Conservation (phyloP, 1,140 invertebrate genomes). For the Atta cephalotes region DNA sequence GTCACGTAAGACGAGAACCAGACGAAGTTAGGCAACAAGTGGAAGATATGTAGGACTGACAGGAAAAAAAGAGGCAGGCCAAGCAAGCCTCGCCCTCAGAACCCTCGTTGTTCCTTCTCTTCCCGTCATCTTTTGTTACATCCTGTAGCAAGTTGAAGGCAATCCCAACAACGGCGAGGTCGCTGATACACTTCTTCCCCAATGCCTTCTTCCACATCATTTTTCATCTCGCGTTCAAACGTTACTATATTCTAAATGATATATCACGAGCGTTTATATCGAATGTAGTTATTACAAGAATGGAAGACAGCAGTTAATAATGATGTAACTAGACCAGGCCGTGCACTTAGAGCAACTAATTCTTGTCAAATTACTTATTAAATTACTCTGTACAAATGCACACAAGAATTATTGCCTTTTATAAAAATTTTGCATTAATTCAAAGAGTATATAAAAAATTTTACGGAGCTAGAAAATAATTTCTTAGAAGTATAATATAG, state of each 20-base stretch:
- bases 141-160: not conserved
- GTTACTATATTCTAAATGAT: conserved; percentile 3
- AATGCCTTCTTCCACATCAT: not conserved
- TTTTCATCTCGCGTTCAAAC: conserved; percentile 11
- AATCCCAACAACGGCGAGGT: not conserved
- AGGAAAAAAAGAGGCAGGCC: not conserved
- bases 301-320: not conserved
- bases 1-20: conserved; percentile 58
- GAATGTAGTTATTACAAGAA: conserved; percentile 17
- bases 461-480: not conserved
- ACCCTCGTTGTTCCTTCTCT: conserved; percentile 22
- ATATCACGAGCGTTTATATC: not conserved
- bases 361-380: conserved; percentile 10
- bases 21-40: conserved; percentile 58
- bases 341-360: not conserved
- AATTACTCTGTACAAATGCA: not conserved
- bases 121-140: conserved; percentile 40
- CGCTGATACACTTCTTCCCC: not conserved
- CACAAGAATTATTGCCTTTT: not conserved
- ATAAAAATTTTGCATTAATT: not conserved
- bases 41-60: not conserved
- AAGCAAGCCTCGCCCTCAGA: not conserved
- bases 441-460: not conserved
- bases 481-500: not conserved
- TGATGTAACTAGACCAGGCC: not conserved